Percentiles rank a stretch among this genome's conserved stretches.
These are phyloP conservation scores for Athrips mouffetella DNA, from an alignment of 2,888 invertebrate species.

Conservation along the genomic window DNA sequence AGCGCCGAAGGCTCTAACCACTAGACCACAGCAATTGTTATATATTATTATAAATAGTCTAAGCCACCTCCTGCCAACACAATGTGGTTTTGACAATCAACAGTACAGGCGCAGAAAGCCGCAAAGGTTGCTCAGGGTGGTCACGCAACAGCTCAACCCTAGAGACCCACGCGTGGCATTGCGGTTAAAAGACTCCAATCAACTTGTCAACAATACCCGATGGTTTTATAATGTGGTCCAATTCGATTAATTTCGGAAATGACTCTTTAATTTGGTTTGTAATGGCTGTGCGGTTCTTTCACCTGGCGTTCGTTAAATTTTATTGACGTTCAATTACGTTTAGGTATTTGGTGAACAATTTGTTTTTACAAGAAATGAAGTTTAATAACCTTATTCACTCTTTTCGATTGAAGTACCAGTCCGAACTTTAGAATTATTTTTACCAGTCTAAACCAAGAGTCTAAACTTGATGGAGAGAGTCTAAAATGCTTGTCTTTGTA, in stretches of 20 bases:
- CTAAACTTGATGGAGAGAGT: too few relatives aligned
- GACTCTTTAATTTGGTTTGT: slow-evolving; percentile 10
- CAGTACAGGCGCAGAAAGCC: not conserved
- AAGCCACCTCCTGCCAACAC: not conserved
- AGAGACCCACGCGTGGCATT: not conserved
- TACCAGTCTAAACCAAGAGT: too few relatives aligned
- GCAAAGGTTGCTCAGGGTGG: not conserved
- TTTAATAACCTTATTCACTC: too few relatives aligned
- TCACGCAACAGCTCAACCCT: slow-evolving; percentile 1
- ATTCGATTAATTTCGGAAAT: slow-evolving; percentile 14
- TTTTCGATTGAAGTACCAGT: too few relatives aligned
- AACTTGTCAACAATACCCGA: slow-evolving; percentile 1
- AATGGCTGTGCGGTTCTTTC: not conserved
- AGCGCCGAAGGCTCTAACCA: too few relatives aligned
- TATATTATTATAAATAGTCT: too few relatives aligned
- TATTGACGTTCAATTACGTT: too few relatives aligned
- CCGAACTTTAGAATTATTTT: too few relatives aligned
- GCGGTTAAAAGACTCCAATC: not conserved
- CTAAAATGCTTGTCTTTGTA: too few relatives aligned
- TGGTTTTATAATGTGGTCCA: not conserved
- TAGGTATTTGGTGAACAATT: too few relatives aligned
- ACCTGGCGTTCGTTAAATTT: not conserved
- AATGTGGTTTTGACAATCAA: slow-evolving; percentile 2
- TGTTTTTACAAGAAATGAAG: too few relatives aligned
- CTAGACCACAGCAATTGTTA: too few relatives aligned